A percentile compares a stretch with the other conserved stretches of the same genome.
Evolutionary conservation across 2,113 vertebrate genomes (phyloP).

Genomic region (Aramus guarauna): DNA sequence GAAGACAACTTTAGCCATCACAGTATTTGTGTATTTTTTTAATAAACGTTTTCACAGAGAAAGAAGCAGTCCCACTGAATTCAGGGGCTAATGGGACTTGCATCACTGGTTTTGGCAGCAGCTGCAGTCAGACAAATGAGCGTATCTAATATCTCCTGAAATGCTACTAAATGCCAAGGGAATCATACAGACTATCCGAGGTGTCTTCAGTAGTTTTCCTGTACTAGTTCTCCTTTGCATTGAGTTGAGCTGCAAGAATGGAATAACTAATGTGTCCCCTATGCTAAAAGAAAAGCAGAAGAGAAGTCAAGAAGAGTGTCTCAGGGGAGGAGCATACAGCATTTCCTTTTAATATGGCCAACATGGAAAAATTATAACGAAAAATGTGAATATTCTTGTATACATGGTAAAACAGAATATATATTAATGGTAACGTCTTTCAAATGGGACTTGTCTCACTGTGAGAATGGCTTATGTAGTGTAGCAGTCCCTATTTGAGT

Average conservation of each 20-base stretch:
- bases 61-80: background rate
- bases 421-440: background rate
- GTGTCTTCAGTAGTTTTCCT: background rate
- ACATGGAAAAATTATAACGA: background rate
- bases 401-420: background rate
- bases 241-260: background rate
- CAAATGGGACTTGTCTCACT: background rate
- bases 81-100: background rate
- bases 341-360: background rate
- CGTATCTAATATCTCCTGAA: background rate
- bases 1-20: background rate
- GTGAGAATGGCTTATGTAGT: background rate
- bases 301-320: background rate
- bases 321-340: background rate
- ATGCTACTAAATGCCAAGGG: background rate
- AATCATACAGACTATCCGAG: background rate
- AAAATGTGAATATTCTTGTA: background rate
- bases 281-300: background rate
- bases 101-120: slow-evolving; percentile 25
- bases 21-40: background rate
- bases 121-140: background rate
- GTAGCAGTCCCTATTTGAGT: background rate
- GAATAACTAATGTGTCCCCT: background rate
- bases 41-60: slow-evolving; percentile 4
- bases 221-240: background rate